A percentile compares a stretch with the other conserved stretches of the same genome.
These are phyloP conservation scores for Allacma fusca DNA, from an alignment of 2,888 invertebrate genomes.

Conservation along the genomic window DNA sequence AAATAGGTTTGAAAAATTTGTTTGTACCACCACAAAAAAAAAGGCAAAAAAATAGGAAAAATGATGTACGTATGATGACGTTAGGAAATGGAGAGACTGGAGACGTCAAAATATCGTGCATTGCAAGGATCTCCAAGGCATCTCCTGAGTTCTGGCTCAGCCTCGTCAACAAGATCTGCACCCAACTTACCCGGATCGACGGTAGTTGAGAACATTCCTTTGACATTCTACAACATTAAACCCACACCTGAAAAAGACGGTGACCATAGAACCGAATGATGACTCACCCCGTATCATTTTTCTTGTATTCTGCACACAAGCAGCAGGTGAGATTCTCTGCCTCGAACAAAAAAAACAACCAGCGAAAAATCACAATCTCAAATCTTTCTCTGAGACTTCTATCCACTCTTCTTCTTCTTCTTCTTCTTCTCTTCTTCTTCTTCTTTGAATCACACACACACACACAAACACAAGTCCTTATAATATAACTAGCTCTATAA, in stretches of 20 bases:
- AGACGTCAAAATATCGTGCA: conserved; percentile 49
- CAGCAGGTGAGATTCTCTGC: conserved; percentile 48
- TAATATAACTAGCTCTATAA: no score
- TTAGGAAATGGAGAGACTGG: conserved; percentile 52
- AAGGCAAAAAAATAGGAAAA: conserved; percentile 40
- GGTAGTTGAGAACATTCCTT: conserved; percentile 52
- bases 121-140: conserved; percentile 50
- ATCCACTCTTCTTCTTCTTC: not conserved
- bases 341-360: conserved; percentile 23
- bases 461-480: no score
- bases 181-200: conserved; percentile 52
- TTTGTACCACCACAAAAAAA: not conserved
- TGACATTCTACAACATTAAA: conserved; percentile 54
- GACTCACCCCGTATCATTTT: conserved; percentile 46
- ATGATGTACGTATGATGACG: conserved; percentile 38
- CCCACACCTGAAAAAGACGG: conserved; percentile 42
- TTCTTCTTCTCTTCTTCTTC: no score
- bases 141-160: conserved; percentile 48
- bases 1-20: no score
- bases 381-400: no score
- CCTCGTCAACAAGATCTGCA: conserved; percentile 47
- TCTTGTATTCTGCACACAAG: conserved; percentile 43
- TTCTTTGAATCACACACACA: not conserved
- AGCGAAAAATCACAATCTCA: not conserved
- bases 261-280: conserved; percentile 50